These are phyloP conservation scores for Caenorhabditis sulstoni DNA, from an alignment of 2,888 invertebrate species.

Conservation along the genomic window DNA sequence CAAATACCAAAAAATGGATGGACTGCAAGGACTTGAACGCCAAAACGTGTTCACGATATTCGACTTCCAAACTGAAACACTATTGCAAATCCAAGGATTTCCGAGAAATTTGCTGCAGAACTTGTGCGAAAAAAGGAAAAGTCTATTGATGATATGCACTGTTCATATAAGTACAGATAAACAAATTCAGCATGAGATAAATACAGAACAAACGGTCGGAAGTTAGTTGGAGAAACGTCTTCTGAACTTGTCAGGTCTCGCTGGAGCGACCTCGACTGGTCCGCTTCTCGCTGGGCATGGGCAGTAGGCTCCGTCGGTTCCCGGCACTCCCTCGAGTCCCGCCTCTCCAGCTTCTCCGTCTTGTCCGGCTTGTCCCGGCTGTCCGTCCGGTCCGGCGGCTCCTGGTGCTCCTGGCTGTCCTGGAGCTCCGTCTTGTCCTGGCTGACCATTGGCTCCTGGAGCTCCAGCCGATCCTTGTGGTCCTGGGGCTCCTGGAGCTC, in stretches of 20 bases:
- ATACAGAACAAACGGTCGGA: not conserved
- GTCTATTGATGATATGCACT: conserved; percentile 20
- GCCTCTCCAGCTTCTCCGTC: conserved; percentile 49
- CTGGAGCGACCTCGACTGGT: conserved; percentile 47
- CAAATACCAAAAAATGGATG: conserved; percentile 65
- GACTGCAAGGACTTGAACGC: conserved; percentile 72
- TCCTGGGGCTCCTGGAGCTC: conserved; percentile 44
- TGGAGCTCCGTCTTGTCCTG: conserved; percentile 58
- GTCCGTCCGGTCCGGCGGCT: conserved; percentile 58
- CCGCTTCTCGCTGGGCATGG: conserved; percentile 52
- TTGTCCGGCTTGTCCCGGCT: conserved; percentile 51
- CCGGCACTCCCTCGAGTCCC: conserved; percentile 53
- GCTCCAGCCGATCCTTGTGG: conserved; percentile 42
- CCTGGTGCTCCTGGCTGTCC: conserved; percentile 65
- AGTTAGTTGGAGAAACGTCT: conserved; percentile 53
- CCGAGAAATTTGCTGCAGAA: conserved; percentile 60
- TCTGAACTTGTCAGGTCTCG: conserved; percentile 46
- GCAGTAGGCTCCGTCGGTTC: conserved; percentile 54
- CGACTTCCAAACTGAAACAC: conserved; percentile 66
- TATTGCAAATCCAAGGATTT: conserved; percentile 70
- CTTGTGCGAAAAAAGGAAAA: conserved; percentile 56
- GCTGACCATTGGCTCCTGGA: conserved; percentile 42
- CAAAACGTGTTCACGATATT: conserved; percentile 68
- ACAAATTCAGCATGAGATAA: conserved; percentile 18
- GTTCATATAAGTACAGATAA: conserved; percentile 41